Base-by-base conservation (phyloP, 2,888 invertebrate species). In the Folsomia candida region DNA sequence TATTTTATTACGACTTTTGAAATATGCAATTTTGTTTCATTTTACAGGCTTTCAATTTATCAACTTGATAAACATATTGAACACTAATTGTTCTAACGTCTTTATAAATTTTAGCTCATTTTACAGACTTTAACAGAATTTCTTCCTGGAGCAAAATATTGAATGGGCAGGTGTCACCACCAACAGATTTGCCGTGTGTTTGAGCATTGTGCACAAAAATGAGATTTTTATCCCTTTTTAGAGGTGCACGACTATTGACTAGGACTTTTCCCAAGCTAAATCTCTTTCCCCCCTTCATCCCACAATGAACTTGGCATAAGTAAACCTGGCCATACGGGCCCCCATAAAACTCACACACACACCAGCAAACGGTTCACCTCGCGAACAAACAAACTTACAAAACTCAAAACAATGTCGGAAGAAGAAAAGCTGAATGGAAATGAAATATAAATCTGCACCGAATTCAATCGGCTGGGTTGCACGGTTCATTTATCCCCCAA, bases 401-500 rank as follows among this genome's bases (percentile, higher is more conserved):
- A 37, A 37, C 37, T 37, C n/a, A n/a, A 37, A 4, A 37, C 37
- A 37, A 37, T 37, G 37, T 37, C 14, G n/a, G n/a, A n/a, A n/a
- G n/a, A n/a, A n/a, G n/a, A n/a, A n/a, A n/a, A 37, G 37, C 37
- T 37, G 37, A 9, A 37, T 14, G 37, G 37, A 37, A 37, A 37
- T 37, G 37, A 37, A 37, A 37, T 37, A 37, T 37, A 37, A 37
- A 37, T 37, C 37, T 37, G 37, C 14, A 9, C 14, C 14, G 37
- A 37, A 37, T 37, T 37, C 64, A 69, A 69, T 65, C 69, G 64
- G 29, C 59, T 62, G 28, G 69, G 69, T 51, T 69, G 64, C 54
- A 69, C 59, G 58, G 63, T 64, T 69, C 64, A 65, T 64, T 69
- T 69, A 57, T 24, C 69, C 24, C 62, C 51, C 18, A 64, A 20